Percentiles rank a stretch among this genome's conserved stretches.
Conservation (phyloP, 2,113 vertebrate species). For the Pterocles burchelli region DNA sequence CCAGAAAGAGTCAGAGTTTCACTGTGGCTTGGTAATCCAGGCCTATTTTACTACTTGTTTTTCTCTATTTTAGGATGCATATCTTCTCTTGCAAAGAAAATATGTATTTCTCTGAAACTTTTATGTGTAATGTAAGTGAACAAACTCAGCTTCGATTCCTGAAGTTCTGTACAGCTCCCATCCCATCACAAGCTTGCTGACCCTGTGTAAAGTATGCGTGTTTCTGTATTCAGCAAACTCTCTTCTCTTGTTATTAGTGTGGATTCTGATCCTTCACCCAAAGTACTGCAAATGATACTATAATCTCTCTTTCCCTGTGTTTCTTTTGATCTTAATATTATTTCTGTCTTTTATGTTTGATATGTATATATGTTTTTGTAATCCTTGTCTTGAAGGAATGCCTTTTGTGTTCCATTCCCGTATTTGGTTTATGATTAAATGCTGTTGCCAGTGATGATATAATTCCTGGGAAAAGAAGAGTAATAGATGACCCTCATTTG, state of each 20-base stretch:
- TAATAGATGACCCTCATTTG: not conserved
- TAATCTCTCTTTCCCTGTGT: not conserved
- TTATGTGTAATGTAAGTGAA: not conserved
- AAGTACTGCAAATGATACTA: not conserved
- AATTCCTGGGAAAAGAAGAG: not conserved
- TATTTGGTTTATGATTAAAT: conserved; percentile 61
- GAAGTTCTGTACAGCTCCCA: not conserved
- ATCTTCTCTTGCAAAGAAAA: not conserved
- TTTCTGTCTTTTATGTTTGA: conserved; percentile 16
- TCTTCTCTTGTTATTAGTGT: not conserved
- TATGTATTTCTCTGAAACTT: conserved; percentile 1
- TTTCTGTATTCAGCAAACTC: not conserved
- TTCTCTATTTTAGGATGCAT: conserved; percentile 6
- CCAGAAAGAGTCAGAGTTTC: not conserved
- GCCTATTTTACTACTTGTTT: not conserved
- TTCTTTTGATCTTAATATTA: conserved; percentile 4
- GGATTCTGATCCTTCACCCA: not conserved
- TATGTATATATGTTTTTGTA: conserved; percentile 61
- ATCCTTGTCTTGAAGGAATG: not conserved
- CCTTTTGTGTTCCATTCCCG: conserved; percentile 40
- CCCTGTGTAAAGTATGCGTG: not conserved
- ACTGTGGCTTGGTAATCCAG: not conserved
- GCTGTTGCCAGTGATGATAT: not conserved
- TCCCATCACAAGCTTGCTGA: not conserved
- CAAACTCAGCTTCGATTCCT: not conserved